Evolutionary conservation across 2,797 vertebrate genomes (phyloP), one percentile per base, ranked within the genome.

Genomic region (Notolabrus celidotus): DNA sequence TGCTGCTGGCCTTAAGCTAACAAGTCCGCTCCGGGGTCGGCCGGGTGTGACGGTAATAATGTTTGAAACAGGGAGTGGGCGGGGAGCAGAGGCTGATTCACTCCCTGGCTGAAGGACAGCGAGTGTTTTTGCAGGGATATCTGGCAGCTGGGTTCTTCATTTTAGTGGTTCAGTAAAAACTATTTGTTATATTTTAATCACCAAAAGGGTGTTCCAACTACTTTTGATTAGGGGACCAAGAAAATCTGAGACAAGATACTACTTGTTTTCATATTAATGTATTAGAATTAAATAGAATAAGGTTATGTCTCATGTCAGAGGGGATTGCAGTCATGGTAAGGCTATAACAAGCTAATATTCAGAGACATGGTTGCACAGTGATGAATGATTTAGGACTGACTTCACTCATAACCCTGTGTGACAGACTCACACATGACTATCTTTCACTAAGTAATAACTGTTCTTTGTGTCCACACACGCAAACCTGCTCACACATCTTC

Each of bases 371-470:
- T 0, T 54, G 10, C 33, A 4, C 0, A 38, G 10, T 2, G 15
- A 45, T 17, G n/a, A 19, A 10, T 52, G 12, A 36, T 49, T 65
- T 2, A 16, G 14, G 23, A 47, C 23, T 22, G 3, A 20, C 58
- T 19, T 43, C 14, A 33, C 17, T 47, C 1, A 1, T 5, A 73
- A 71, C 56, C 79, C 71, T 82, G 74, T 61, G 45, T 69, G 63
- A 78, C 60, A 73, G 53, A 56, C 20, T 63, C 4, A 4, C 34
- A 47, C n/a, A 33, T 17, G 4, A 38, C 16, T 10, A 23, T 23
- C 12, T 56, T 16, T 56, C 42, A 57, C 39, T 54, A n/a, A n/a
- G n/a, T n/a, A n/a, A n/a, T n/a, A n/a, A n/a, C n/a, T n/a, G n/a
- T n/a, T n/a, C n/a, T n/a, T n/a, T n/a, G n/a, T n/a, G n/a, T n/a